Percentiles rank a stretch among this genome's conserved stretches.
phyloP scores from a whole-genome alignment of 2,888 invertebrate genomes.

The Cheilosia pagana region DNA sequence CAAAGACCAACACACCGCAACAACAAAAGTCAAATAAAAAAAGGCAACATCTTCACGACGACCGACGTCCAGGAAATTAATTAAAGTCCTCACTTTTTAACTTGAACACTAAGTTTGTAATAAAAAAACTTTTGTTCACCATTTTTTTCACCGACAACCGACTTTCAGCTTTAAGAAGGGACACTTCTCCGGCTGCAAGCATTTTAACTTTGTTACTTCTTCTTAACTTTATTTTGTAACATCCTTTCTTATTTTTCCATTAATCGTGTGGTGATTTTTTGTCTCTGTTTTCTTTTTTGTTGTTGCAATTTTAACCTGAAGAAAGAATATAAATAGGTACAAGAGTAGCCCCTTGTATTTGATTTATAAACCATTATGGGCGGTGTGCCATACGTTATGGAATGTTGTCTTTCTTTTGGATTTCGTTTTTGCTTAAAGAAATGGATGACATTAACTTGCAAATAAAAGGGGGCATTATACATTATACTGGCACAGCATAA shows the following conservation, averaged over 20 bases:
- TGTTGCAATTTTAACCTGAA: not conserved
- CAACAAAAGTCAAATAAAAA: not conserved
- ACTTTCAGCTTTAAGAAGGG: slow-evolving; percentile 2
- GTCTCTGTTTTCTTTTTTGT: not conserved
- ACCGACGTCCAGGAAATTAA: slow-evolving; percentile 37
- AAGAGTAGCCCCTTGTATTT: slow-evolving; percentile 19
- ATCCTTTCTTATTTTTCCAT: not conserved
- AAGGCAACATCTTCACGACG: slow-evolving; percentile 4
- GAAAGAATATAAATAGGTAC: slow-evolving; percentile 10
- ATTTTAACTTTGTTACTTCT: not conserved
- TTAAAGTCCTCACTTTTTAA: slow-evolving; percentile 44
- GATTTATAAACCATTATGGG: slow-evolving; percentile 31
- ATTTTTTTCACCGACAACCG: not conserved
- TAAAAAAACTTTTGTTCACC: not conserved
- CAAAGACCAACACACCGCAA: not conserved
- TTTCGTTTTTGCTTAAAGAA: slow-evolving; percentile 16
- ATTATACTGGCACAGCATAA: slow-evolving; percentile 37
- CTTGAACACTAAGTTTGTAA: slow-evolving; percentile 8
- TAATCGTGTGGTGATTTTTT: not conserved
- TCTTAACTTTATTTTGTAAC: not conserved
- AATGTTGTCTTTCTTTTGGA: slow-evolving; percentile 11
- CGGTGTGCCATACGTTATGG: slow-evolving; percentile 13
- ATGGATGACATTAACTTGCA: slow-evolving; percentile 24
- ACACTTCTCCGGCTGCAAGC: not conserved
- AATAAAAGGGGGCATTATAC: slow-evolving; percentile 22